Conservation (phyloP, 2,888 invertebrate genomes). For the Cosmia pyralina region DNA sequence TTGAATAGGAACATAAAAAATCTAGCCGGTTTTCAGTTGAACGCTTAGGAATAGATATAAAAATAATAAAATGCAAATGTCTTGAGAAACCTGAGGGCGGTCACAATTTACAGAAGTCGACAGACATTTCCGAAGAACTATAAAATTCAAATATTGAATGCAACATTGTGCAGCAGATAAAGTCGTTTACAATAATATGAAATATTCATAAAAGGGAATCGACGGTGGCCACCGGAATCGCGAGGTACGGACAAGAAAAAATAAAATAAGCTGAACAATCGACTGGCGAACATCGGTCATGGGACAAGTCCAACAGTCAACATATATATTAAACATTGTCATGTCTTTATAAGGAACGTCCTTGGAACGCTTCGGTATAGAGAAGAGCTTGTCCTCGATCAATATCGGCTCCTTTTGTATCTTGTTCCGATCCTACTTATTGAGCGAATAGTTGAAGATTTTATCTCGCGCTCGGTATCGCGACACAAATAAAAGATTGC, state of each 20-base stretch:
- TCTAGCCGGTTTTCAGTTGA: conserved; percentile 50
- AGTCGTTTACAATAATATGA: conserved; percentile 87
- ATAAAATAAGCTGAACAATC: conserved; percentile 72
- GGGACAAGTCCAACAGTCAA: conserved; percentile 63
- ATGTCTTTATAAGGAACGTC: conserved; percentile 72
- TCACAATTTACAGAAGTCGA: conserved; percentile 70
- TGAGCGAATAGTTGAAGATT: conserved; percentile 81
- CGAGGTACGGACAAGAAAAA: conserved; percentile 73
- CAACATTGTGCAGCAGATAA: conserved; percentile 83
- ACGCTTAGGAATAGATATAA: conserved; percentile 52
- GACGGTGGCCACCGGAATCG: conserved; percentile 79
- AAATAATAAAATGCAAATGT: conserved; percentile 60
- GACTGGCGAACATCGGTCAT: conserved; percentile 74
- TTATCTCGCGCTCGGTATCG: conserved; percentile 81
- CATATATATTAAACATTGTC: conserved; percentile 66
- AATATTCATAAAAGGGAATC: conserved; percentile 87
- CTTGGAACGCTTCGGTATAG: conserved; percentile 67
- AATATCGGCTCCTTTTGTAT: conserved; percentile 79
- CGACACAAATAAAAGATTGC: conserved; percentile 83
- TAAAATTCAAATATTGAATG: conserved; percentile 82
- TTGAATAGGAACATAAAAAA: conserved; percentile 52
- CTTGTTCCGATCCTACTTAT: conserved; percentile 79
- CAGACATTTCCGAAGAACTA: conserved; percentile 76
- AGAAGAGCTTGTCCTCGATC: conserved; percentile 72
- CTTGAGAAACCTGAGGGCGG: conserved; percentile 63